These are phyloP conservation scores for Rhadinocentrus ornatus DNA, from an alignment of 2,797 vertebrate species.

Conservation along the genomic window DNA sequence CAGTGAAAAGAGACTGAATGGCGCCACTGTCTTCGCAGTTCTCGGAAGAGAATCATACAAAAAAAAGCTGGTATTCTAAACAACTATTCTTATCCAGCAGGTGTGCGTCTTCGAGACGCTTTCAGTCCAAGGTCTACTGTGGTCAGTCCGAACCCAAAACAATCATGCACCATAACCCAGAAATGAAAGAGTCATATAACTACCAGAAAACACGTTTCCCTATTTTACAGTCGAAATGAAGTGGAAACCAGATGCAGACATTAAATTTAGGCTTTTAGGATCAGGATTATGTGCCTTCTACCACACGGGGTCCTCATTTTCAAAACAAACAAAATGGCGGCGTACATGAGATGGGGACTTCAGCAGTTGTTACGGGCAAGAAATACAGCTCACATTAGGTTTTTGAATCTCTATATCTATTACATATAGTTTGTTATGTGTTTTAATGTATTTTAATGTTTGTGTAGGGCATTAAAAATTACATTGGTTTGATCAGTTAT, in stretches of 20 bases:
- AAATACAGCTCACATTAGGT: conserved; percentile 63
- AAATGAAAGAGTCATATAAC: too few relatives aligned
- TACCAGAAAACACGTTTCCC: background rate
- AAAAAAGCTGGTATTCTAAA: too few relatives aligned
- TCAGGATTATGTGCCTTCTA: background rate
- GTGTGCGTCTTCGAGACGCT: too few relatives aligned
- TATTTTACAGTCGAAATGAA: background rate
- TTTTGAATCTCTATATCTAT: conserved; percentile 9
- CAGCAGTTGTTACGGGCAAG: conserved; percentile 55
- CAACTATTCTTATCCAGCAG: too few relatives aligned
- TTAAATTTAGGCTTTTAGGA: background rate
- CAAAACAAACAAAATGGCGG: conserved; percentile 86
- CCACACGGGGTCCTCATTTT: conserved; percentile 57
- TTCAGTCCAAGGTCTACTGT: too few relatives aligned
- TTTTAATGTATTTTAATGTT: background rate
- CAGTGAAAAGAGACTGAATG: too few relatives aligned
- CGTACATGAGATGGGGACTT: conserved; percentile 74
- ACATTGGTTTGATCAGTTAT: rapidly evolving
- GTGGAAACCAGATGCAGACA: background rate
- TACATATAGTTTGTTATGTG: rapidly evolving
- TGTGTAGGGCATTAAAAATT: rapidly evolving
- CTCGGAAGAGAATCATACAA: too few relatives aligned
- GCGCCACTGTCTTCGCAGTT: too few relatives aligned
- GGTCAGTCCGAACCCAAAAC: too few relatives aligned
- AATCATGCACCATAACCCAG: too few relatives aligned